These are phyloP conservation scores for Corydoras sp. DNA, from an alignment of 2,113 vertebrate genomes.

Conservation along the genomic window DNA sequence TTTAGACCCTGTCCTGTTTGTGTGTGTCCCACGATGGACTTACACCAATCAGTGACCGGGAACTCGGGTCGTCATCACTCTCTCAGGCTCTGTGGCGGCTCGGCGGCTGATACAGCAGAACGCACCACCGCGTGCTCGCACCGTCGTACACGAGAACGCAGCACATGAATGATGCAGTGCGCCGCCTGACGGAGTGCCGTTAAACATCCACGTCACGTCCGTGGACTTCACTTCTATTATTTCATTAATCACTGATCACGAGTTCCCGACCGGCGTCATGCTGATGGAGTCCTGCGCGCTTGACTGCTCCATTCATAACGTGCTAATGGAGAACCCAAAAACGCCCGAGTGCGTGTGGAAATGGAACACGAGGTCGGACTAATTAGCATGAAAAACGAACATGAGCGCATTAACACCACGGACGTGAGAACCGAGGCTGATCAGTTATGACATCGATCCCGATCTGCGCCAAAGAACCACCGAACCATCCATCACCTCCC, in stretches of 20 bases:
- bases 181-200: no score
- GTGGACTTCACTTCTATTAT: constrained; percentile 10
- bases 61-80: no score
- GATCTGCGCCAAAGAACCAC: no score
- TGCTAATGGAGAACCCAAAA: constrained; percentile 41
- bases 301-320: constrained; percentile 37
- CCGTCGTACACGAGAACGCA: no score
- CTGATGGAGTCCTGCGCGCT: constrained; percentile 31
- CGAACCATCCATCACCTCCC: no score
- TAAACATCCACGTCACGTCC: not conserved
- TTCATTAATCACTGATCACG: constrained; percentile 31
- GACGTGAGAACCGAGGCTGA: constrained; percentile 36
- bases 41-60: no score
- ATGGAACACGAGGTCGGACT: constrained; percentile 40
- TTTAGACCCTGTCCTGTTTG: no score
- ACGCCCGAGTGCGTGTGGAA: constrained; percentile 28
- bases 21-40: no score
- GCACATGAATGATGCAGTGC: no score
- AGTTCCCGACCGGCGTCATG: constrained; percentile 15
- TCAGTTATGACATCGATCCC: constrained; percentile 36
- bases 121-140: no score
- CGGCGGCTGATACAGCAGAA: no score
- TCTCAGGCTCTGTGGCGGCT: no score
- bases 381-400: constrained; percentile 46
- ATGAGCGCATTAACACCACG: constrained; percentile 29